Conservation (phyloP, 1,140 invertebrate species). For the Idris sp. region DNA sequence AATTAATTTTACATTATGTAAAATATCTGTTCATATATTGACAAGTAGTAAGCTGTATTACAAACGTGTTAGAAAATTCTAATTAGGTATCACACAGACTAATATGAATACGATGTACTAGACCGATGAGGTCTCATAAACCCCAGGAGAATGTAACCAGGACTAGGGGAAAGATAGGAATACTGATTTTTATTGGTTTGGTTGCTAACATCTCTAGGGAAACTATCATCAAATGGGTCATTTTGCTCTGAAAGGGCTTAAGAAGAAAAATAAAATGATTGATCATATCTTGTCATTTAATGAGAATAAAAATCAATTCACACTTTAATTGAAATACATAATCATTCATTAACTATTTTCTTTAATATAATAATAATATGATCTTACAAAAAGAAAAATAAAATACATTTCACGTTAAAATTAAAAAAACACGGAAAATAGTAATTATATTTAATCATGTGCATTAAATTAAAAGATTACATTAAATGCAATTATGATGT, state of each 20-base stretch:
- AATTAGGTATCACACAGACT: conserved; percentile 48
- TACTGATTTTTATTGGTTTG: conserved; percentile 18
- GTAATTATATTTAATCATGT: no score
- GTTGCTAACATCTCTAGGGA: conserved; percentile 39
- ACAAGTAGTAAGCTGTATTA: conserved; percentile 16
- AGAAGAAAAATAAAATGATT: conserved; percentile 27
- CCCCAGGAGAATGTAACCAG: conserved; percentile 29
- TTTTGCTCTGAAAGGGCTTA: conserved; percentile 10
- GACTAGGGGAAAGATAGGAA: conserved; percentile 26
- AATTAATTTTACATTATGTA: no score
- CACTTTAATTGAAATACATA: background rate
- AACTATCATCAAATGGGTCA: conserved; percentile 20
- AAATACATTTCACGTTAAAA: no score
- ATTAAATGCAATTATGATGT: no score
- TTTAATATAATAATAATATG: no score
- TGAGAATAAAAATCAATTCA: conserved; percentile 8
- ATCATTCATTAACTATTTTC: no score
- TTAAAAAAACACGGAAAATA: no score
- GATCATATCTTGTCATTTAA: conserved; percentile 2
- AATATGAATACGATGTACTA: conserved; percentile 50
- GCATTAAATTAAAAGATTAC: no score
- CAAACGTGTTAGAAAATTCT: conserved; percentile 37
- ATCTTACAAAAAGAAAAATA: no score
- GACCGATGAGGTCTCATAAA: conserved; percentile 52
- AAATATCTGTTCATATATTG: conserved; percentile 27